Evolutionary conservation across 2,113 vertebrate species (phyloP).

Genomic region (Saccopteryx leptura): DNA sequence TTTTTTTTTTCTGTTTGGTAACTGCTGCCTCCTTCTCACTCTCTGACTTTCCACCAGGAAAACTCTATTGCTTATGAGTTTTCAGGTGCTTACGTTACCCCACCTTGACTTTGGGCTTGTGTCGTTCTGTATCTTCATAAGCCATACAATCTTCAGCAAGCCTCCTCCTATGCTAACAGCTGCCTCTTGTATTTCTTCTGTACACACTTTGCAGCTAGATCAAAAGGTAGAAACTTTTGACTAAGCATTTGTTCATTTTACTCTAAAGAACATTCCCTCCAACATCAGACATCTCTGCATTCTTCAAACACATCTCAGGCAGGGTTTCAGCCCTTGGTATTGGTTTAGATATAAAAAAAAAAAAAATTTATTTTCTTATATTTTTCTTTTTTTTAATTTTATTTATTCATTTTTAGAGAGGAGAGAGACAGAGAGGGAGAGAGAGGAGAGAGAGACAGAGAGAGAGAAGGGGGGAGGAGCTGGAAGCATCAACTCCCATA

Average conservation of each 20-base stretch:
- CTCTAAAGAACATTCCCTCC: neutral
- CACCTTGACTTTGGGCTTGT: neutral
- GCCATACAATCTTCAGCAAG: neutral
- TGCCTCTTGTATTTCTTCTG: neutral
- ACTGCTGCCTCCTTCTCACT: neutral
- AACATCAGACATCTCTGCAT: neutral
- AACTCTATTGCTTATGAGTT: neutral
- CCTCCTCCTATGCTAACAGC: neutral
- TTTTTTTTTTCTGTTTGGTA: constrained; percentile 23
- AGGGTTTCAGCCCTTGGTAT: neutral
- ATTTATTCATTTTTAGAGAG: no score
- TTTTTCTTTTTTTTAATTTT: no score
- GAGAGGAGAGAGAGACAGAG: no score
- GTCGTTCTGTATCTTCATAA: neutral
- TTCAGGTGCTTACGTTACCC: neutral
- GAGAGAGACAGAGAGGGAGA: no score
- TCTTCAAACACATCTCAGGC: neutral
- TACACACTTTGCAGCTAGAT: neutral
- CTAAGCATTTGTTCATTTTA: neutral
- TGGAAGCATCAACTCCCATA: no score
- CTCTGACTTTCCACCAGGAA: constrained; percentile 14
- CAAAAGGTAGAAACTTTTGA: neutral
- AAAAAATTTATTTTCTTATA: no score
- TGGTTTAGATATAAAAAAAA: neutral
- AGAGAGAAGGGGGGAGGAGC: no score